phyloP scores from a whole-genome alignment of 2,113 vertebrate species.

The Dromaius novaehollandiae region DNA sequence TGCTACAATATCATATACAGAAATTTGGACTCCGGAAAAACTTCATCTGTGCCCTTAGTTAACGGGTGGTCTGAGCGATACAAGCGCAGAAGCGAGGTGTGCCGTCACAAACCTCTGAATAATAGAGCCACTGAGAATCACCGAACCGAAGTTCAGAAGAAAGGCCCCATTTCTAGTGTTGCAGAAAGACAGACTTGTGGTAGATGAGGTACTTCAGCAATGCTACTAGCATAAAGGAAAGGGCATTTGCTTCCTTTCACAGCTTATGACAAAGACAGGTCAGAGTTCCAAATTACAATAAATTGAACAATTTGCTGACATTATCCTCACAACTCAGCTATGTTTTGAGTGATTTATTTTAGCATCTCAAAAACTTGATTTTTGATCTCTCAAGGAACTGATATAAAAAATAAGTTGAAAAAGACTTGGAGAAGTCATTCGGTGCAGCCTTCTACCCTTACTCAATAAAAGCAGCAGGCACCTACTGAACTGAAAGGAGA shows the following conservation, averaged over 20 bases:
- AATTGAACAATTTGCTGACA: neutral
- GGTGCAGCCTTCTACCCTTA: neutral
- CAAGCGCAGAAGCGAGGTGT: neutral
- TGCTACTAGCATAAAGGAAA: neutral
- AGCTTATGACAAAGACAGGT: neutral
- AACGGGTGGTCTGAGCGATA: neutral
- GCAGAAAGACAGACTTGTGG: neutral
- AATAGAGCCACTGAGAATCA: neutral
- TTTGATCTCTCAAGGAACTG: neutral
- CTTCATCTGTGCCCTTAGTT: neutral
- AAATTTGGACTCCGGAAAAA: neutral
- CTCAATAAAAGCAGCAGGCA: neutral
- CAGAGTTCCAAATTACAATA: neutral
- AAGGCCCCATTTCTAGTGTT: neutral
- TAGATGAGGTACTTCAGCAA: neutral
- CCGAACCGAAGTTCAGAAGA: neutral
- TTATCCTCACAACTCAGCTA: neutral
- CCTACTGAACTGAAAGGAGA: neutral
- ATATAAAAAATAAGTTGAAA: neutral
- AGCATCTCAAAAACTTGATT: neutral
- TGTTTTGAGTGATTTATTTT: neutral
- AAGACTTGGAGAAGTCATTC: neutral
- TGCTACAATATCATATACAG: neutral
- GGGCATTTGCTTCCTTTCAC: neutral
- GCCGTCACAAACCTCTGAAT: neutral